phyloP scores from a whole-genome alignment of 2,113 vertebrate genomes.

The Gracilinanus agilis region DNA sequence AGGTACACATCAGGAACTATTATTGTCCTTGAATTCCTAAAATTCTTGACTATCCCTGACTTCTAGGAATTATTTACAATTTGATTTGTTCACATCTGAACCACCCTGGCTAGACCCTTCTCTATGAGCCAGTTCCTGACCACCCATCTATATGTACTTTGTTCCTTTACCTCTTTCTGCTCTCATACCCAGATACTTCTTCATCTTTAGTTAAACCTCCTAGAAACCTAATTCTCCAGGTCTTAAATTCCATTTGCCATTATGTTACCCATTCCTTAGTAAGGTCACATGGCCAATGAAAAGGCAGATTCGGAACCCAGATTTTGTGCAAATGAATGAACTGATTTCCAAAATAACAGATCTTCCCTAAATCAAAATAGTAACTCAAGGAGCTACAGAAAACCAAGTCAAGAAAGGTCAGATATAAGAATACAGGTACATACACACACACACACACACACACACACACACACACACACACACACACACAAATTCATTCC shows the following conservation, averaged over 20 bases:
- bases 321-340: not conserved
- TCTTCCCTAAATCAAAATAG: not conserved
- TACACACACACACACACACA: no score
- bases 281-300: not conserved
- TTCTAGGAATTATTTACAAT: not conserved
- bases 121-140: not conserved
- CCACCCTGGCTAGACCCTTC: not conserved
- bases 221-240: accelerated
- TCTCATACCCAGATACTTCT: not conserved
- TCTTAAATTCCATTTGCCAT: no score
- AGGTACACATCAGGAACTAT: not conserved
- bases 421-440: accelerated
- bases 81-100: not conserved
- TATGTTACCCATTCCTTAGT: not conserved
- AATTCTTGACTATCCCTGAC: not conserved
- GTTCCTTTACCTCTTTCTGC: not conserved
- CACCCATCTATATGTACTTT: accelerated
- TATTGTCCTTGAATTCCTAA: accelerated
- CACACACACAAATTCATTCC: not conserved
- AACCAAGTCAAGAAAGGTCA: not conserved
- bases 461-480: not conserved
- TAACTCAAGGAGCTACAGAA: no score
- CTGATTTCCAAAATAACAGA: accelerated
- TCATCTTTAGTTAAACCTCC: not conserved
- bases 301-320: not conserved